Conservation (phyloP, 2,797 vertebrate species). For the Rhynchonycteris naso region DNA sequence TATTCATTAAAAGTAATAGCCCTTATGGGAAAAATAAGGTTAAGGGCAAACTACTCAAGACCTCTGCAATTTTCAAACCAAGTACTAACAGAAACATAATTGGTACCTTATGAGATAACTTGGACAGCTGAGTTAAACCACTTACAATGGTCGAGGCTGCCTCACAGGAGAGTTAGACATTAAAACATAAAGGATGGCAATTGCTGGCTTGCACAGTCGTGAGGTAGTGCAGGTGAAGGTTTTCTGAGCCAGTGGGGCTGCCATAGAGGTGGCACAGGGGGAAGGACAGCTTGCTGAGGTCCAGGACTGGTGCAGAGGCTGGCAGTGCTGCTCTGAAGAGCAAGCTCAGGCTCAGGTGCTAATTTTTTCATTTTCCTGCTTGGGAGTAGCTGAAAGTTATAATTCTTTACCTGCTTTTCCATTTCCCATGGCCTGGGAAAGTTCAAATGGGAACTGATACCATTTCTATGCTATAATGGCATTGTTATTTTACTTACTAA, state of each 20-base stretch:
- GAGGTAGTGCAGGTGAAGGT: background rate
- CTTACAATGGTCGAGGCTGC: constrained; percentile 14
- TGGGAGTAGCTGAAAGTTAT: background rate
- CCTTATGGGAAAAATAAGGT: constrained; percentile 60
- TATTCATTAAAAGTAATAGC: constrained; percentile 67
- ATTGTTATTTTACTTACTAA: constrained; percentile 33
- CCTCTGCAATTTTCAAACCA: constrained; percentile 64
- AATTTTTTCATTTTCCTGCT: constrained; percentile 18
- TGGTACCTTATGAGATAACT: constrained; percentile 59
- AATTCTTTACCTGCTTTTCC: background rate
- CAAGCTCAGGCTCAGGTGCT: background rate
- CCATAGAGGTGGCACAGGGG: background rate
- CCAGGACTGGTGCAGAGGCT: background rate
- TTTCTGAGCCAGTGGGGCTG: background rate
- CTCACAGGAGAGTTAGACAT: constrained; percentile 9
- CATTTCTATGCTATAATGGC: background rate
- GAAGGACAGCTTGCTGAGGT: background rate
- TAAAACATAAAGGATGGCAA: constrained; percentile 3
- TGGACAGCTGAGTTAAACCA: constrained; percentile 32
- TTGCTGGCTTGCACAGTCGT: background rate
- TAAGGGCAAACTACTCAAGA: constrained; percentile 58
- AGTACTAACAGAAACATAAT: constrained; percentile 65
- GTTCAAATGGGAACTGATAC: background rate
- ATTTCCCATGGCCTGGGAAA: background rate
- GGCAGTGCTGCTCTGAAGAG: background rate